phyloP scores from a whole-genome alignment of 2,113 vertebrate species.

The Agapornis roseicollis region DNA sequence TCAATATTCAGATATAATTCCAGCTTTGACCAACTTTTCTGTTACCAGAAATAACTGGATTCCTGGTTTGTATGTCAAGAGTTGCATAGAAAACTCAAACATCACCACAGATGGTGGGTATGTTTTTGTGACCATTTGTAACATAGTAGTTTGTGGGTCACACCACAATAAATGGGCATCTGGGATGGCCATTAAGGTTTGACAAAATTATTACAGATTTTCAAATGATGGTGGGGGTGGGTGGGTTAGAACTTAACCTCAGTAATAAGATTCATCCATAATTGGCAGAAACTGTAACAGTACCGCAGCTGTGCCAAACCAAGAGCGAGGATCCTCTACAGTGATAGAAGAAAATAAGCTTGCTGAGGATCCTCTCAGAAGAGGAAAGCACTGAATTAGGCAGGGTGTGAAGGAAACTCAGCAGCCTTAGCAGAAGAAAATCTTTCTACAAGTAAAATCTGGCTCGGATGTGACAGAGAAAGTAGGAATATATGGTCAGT shows the following conservation, averaged over 20 bases:
- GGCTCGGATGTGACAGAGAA: background rate
- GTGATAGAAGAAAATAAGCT: background rate
- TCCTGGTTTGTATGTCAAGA: background rate
- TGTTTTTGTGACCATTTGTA: background rate
- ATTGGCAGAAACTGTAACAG: background rate
- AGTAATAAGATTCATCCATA: constrained; percentile 25
- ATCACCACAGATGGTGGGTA: background rate
- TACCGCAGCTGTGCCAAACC: constrained; percentile 26
- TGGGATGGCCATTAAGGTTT: constrained; percentile 31
- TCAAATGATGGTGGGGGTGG: background rate
- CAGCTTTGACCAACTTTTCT: background rate
- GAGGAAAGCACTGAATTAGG: background rate
- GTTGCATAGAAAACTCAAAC: background rate
- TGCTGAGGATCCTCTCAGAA: background rate
- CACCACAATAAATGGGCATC: constrained; percentile 2
- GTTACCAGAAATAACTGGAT: background rate
- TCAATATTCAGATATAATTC: background rate
- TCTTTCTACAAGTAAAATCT: background rate
- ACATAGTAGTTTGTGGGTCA: constrained; percentile 30
- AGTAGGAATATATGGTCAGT: background rate
- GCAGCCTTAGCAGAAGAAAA: background rate
- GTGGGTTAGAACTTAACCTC: constrained; percentile 32
- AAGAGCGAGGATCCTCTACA: background rate
- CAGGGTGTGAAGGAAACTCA: background rate
- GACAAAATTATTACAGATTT: constrained; percentile 32